Base-by-base conservation (phyloP, 2,113 vertebrate genomes). In the Nycticebus coucang region DNA sequence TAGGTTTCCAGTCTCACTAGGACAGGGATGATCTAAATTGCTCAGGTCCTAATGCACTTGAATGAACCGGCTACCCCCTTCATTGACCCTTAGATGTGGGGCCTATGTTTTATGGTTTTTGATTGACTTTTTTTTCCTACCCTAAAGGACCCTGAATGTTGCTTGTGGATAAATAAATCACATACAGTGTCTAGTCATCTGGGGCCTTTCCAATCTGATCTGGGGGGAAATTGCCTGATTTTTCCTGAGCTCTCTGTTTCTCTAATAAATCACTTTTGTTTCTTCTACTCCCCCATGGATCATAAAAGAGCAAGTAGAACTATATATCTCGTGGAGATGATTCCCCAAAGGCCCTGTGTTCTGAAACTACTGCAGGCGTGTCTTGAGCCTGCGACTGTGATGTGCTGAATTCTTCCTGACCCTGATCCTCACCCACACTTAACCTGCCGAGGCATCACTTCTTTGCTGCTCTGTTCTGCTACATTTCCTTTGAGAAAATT, bases 201-300 rank as follows among this genome's bases (percentile, higher is more conserved):
- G 85, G 57, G 15, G 85, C 24, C 26, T 95, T 91, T 89, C 33
- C 37, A 74, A 5, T 86, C 35, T 75, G 72, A 37, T 50, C 30
- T 5, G 72, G 53, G 28, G 72, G 60, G 30, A 33, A 83, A 22
- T 6, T n/a, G 84, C 24, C 83, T n/a, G 35, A 33, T 30, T 37
- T 53, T 87, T 68, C 68, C 41, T 57, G 55, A 88, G 30, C 57
- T 87, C 19, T 75, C n/a, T 83, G 57, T 71, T 79, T 80, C 79
- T 93, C 35, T 75, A 87, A 78, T 80, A 87, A 82, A 79, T 95
- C 9, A 66, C 22, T 91, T 89, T 60, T 80, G 18, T 79, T 95
- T 94, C 86, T 91, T 92, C 15, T 80, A 4, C 45, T 57, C 24
- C 72, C 59, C 15, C 24, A 59, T 33, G n/a, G 91, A 57, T 71